Conservation (phyloP, 2,888 invertebrate genomes). For the Rotaria macrura region DNA sequence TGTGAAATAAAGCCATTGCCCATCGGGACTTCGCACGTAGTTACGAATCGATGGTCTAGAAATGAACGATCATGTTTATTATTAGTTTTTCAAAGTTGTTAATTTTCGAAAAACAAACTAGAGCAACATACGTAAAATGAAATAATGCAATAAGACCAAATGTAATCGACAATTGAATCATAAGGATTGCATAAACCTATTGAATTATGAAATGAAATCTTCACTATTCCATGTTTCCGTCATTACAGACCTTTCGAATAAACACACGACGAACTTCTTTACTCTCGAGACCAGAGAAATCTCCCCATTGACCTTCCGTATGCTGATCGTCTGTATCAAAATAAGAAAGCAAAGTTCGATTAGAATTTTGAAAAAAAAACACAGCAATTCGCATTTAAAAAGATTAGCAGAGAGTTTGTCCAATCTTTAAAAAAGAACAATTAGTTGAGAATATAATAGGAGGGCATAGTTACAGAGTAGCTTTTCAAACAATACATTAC, state of each 20-base stretch:
- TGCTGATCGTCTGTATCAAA: not conserved
- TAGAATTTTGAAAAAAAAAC: no score
- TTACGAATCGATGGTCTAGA: no score
- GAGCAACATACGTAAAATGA: not conserved
- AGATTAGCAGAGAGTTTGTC: no score
- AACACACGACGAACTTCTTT: constrained; percentile 25
- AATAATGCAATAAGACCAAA: constrained; percentile 23
- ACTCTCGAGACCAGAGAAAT: constrained; percentile 16
- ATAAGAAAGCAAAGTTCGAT: not conserved
- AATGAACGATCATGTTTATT: no score
- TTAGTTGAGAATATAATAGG: no score
- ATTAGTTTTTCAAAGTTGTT: not conserved
- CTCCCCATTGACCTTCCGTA: constrained; percentile 23
- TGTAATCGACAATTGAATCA: no score
- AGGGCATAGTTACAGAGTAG: no score
- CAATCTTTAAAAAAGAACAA: no score
- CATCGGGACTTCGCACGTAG: not conserved
- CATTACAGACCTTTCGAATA: constrained; percentile 24
- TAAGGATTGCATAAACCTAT: constrained; percentile 21
- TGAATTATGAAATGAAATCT: not conserved
- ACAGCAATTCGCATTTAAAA: no score
- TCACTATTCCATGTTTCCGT: not conserved
- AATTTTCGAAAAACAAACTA: not conserved
- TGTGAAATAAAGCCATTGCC: constrained; percentile 10
- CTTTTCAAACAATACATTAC: no score